Evolutionary conservation across 2,888 invertebrate genomes (phyloP), one percentile per base, ranked within the genome.

Genomic region (Metalampra italica): DNA sequence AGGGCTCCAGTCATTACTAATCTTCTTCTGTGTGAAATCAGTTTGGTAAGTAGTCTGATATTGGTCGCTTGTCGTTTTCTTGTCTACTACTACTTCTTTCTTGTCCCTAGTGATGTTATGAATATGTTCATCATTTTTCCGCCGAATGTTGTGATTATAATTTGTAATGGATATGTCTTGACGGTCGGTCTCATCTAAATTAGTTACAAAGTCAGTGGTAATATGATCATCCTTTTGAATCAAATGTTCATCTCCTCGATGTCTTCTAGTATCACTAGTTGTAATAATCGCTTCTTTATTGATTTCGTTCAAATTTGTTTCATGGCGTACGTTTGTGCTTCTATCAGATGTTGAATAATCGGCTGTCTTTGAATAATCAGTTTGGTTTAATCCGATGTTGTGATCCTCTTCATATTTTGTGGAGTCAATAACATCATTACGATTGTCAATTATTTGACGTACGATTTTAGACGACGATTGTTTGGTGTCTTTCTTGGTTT

Each of bases 1-100:
- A 0, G 94, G 92, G 67, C 94, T 94, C 62, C 91, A 88, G 48
- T 94, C 93, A 37, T 91, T 91, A 56, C 92, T 92, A 15, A 93
- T 90, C 59, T 85, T 87, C 56, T 90, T 91, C 44, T 86, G 90
- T 4, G 84, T 81, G 58, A 82, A 92, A 59, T 92, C 92, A 37
- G 86, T 80, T 60, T 91, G 87, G 58, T 93, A 92, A 0, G 92
- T 92, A 3, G 92, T 92, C 59, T 91, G 88, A 66, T 92, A 92
- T 53, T 91, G 84, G 48, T 90, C 80, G 45, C 62, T 80, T 0
- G 63, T 79, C 0, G 63, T 71, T 47, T 75, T 81, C 45, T 62
- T 76, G 46, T 84, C 76, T 0, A 75, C 50, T 13, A 66, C 56
- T 54, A 84, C 75, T 53, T 80, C 72, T 56, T 75, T 73, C 9